phyloP scores from a whole-genome alignment of 2,888 invertebrate genomes.

The Clistopyga incitator region DNA sequence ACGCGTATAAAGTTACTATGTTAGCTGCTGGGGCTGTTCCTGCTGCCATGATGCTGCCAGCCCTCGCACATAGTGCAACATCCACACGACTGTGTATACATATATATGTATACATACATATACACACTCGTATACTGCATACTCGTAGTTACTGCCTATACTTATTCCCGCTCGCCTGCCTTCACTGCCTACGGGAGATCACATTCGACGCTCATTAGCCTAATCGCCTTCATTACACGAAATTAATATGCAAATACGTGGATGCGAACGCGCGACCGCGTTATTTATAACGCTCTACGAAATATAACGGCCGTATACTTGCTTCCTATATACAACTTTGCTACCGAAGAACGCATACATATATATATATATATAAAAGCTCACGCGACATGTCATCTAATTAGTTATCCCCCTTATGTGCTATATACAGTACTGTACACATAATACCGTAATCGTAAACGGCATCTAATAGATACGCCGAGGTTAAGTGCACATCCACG shows the following conservation, averaged over 20 bases:
- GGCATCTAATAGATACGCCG: conserved; percentile 45
- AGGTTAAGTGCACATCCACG: conserved; percentile 74
- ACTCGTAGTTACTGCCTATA: not conserved
- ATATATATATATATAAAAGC: not conserved
- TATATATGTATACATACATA: no score
- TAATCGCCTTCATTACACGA: conserved; percentile 81
- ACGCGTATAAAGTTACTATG: conserved; percentile 71
- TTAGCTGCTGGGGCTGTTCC: not conserved
- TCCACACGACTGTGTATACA: not conserved
- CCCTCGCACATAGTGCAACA: conserved; percentile 13
- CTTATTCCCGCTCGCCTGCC: not conserved
- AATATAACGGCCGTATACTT: conserved; percentile 48
- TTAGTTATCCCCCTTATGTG: conserved; percentile 78
- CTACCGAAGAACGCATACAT: not conserved
- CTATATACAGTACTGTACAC: conserved; percentile 24
- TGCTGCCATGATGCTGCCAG: conserved; percentile 14
- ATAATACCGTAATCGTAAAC: conserved; percentile 46
- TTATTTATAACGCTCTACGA: conserved; percentile 63
- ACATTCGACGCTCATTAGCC: conserved; percentile 79
- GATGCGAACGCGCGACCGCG: conserved; percentile 70
- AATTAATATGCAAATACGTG: conserved; percentile 82
- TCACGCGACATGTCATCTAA: conserved; percentile 77
- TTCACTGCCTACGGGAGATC: conserved; percentile 69
- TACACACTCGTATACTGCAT: not conserved
- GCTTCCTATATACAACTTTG: conserved; percentile 18